A percentile compares a stretch with the other conserved stretches of the same genome.
phyloP scores from a whole-genome alignment of 2,797 vertebrate genomes.

The Helarctos malayanus region DNA sequence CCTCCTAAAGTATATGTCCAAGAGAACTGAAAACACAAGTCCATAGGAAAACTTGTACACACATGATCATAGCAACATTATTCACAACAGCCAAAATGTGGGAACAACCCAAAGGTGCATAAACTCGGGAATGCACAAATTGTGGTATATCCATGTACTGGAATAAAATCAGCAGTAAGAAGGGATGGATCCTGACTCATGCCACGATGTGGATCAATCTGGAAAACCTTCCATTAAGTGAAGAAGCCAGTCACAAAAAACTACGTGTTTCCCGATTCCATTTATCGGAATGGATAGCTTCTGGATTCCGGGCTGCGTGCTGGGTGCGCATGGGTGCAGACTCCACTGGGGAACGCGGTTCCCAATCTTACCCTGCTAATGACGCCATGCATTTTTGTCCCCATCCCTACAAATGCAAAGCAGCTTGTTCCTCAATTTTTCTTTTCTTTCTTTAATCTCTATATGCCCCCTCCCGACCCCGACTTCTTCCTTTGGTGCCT shows the following conservation, averaged over 20 bases:
- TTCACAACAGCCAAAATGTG: neutral
- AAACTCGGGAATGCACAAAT: no score
- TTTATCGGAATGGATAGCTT: neutral
- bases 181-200: neutral
- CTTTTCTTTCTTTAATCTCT: neutral
- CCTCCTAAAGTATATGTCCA: neutral
- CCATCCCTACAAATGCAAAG: neutral
- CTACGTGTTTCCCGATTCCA: no score
- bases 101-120: neutral
- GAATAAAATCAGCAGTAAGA: neutral
- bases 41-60: no score
- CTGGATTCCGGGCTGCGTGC: no score
- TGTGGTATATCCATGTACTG: neutral
- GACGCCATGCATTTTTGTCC: fast-evolving
- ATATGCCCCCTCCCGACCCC: fast-evolving
- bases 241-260: neutral
- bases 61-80: neutral
- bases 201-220: neutral
- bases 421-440: neutral
- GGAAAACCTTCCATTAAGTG: neutral
- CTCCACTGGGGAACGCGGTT: neutral
- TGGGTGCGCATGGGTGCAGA: no score
- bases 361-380: neutral
- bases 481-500: neutral
- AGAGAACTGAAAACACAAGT: neutral